A percentile compares a stretch with the other conserved stretches of the same genome.
phyloP scores from a whole-genome alignment of 1,140 invertebrate species.

The Saxidomus purpurata region DNA sequence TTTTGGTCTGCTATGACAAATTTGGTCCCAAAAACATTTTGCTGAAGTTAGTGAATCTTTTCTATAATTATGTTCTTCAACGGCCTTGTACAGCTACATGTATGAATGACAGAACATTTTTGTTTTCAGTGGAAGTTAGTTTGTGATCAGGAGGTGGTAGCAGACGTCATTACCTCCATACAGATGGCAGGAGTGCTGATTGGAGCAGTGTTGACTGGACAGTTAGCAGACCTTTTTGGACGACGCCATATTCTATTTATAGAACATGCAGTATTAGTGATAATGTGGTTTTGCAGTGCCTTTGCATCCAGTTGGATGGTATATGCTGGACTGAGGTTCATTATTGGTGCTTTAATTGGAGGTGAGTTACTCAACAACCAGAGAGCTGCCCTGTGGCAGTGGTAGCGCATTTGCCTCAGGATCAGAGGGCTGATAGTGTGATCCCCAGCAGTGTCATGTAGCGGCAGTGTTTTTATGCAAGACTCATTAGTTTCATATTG shows the following conservation, averaged over 20 bases:
- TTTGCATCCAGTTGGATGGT: constrained; percentile 77
- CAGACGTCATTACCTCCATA: constrained; percentile 76
- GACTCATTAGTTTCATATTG: too few relatives aligned
- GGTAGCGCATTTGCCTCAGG: too few relatives aligned
- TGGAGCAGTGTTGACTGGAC: constrained; percentile 78
- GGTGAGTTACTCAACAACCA: constrained; percentile 62
- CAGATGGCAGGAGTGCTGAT: constrained; percentile 80
- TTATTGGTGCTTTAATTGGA: constrained; percentile 77
- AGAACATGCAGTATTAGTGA: constrained; percentile 73
- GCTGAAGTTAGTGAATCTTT: too few relatives aligned
- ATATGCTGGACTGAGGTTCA: constrained; percentile 76
- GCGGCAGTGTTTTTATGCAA: too few relatives aligned
- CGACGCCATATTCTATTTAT: constrained; percentile 77
- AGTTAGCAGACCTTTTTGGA: constrained; percentile 79
- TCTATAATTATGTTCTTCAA: too few relatives aligned
- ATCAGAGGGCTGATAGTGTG: too few relatives aligned
- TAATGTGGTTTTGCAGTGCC: constrained; percentile 75
- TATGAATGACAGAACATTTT: too few relatives aligned
- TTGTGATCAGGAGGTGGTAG: constrained; percentile 71
- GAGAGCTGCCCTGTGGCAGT: too few relatives aligned
- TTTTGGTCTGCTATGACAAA: too few relatives aligned
- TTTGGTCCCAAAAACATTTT: too few relatives aligned
- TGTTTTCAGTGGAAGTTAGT: constrained; percentile 77
- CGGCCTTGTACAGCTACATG: too few relatives aligned
- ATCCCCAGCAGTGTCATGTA: too few relatives aligned